These are phyloP conservation scores for Pampusana beccarii DNA, from an alignment of 2,113 vertebrate species.

Conservation along the genomic window DNA sequence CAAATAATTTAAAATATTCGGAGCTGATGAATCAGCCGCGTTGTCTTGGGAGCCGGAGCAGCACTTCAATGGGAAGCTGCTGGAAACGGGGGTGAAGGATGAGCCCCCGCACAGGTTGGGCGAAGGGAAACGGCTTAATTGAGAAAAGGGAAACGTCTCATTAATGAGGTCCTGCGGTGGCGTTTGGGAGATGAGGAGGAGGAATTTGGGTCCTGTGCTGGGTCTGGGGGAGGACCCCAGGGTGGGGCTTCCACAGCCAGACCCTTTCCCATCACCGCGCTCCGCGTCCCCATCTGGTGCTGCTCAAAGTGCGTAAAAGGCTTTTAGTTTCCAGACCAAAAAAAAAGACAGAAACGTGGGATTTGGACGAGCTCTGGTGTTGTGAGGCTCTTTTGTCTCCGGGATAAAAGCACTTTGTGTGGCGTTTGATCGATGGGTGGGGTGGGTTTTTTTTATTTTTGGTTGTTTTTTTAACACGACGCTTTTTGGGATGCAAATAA, in stretches of 20 bases:
- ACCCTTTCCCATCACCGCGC: neutral
- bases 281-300: neutral
- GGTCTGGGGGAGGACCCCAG: too few relatives aligned
- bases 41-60: neutral
- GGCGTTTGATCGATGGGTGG: neutral
- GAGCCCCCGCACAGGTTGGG: neutral
- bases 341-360: neutral
- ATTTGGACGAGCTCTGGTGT: neutral
- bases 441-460: too few relatives aligned
- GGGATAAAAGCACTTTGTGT: neutral
- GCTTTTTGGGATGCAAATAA: neutral
- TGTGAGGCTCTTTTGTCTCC: neutral
- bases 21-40: neutral
- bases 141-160: neutral
- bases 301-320: neutral
- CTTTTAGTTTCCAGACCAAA: neutral
- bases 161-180: neutral
- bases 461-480: neutral
- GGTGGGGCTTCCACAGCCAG: too few relatives aligned
- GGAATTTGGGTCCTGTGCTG: neutral
- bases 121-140: neutral
- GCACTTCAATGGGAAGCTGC: neutral
- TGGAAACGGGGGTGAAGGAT: neutral
- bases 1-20: neutral
- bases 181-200: rapidly evolving